Percentiles rank a stretch among this genome's conserved stretches.
Evolutionary conservation across 2,113 vertebrate genomes (phyloP).

Genomic region (Eptesicus fuscus): DNA sequence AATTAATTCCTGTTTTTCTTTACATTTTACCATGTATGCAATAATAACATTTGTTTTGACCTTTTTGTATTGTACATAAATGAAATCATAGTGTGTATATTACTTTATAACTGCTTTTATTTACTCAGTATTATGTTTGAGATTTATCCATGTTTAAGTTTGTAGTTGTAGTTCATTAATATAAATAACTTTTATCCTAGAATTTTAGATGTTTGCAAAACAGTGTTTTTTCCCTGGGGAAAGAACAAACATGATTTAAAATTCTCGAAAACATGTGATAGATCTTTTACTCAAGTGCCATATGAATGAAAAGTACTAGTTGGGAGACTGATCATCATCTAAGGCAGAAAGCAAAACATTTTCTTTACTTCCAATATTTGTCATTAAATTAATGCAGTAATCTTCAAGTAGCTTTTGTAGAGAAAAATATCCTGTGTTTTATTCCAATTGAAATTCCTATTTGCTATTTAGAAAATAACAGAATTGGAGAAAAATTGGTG

Average conservation of each 20-base stretch:
- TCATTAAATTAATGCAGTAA: background rate
- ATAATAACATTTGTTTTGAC: background rate
- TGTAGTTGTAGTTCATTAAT: background rate
- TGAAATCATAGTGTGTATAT: background rate
- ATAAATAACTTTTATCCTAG: background rate
- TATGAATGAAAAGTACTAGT: background rate
- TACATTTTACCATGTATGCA: background rate
- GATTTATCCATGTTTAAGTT: background rate
- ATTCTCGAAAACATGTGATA: background rate
- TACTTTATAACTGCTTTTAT: background rate
- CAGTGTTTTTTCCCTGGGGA: background rate
- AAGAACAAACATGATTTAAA: constrained; percentile 6
- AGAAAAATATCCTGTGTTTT: background rate
- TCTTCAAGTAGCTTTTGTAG: background rate
- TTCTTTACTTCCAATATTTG: background rate
- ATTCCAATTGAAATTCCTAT: background rate
- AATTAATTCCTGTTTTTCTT: background rate
- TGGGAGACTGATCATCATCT: background rate
- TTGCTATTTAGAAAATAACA: background rate
- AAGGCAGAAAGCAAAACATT: background rate
- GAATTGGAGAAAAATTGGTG: background rate
- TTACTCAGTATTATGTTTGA: background rate
- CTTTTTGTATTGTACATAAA: background rate
- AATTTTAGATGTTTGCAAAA: background rate
- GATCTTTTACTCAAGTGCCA: background rate